Evolutionary conservation across 2,888 invertebrate genomes (phyloP), one percentile per base, ranked within the genome.

Genomic region (Caenorhabditis sp.): DNA sequence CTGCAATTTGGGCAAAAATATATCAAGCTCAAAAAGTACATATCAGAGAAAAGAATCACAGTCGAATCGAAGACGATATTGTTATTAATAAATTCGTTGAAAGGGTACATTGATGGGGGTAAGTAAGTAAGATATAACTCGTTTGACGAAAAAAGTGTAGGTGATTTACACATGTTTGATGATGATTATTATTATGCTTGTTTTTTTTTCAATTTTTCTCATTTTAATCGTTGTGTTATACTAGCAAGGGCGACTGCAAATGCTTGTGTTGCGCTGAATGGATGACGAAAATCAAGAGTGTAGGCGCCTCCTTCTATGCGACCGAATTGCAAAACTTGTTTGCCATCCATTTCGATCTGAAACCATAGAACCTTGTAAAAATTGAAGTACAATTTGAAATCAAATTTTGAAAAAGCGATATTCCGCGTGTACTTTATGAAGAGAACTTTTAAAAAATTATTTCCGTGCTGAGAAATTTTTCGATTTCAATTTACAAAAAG

Each of bases 311-410:
- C 95, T 90, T 97, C 97, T 85, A 99, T 97, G 72, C 97, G 92
- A 14, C 97, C 97, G 90, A 99, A 99, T 90, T 99, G 97, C 95
- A 99, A 97, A 73, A 97, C 97, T 95, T 97, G 78, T 54, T 77
- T 77, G 24, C 62, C 62, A 55, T 74, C 78, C 60, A 76, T 53
- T 58, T 80, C 79, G 27, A 76, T 76, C 78, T 80, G 57, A 55
- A 79, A 68, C 21, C 8, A 27, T 36, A 8, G 36, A 62, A 62
- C 23, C n/a, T 21, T 51, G n/a, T n/a, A 19, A 50, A 19, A n/a
- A 12, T 36, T 12, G 26, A 23, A 51, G 17, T 51, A 21, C 21
- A 51, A n/a, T 21, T 19, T n/a, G n/a, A 54, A 54, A 23, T 14
- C 19, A 14, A 54, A 54, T 5, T 23, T n/a, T n/a, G n/a, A n/a